These are phyloP conservation scores for Drosophila falleni DNA, from an alignment of 2,888 invertebrate species.

Conservation along the genomic window DNA sequence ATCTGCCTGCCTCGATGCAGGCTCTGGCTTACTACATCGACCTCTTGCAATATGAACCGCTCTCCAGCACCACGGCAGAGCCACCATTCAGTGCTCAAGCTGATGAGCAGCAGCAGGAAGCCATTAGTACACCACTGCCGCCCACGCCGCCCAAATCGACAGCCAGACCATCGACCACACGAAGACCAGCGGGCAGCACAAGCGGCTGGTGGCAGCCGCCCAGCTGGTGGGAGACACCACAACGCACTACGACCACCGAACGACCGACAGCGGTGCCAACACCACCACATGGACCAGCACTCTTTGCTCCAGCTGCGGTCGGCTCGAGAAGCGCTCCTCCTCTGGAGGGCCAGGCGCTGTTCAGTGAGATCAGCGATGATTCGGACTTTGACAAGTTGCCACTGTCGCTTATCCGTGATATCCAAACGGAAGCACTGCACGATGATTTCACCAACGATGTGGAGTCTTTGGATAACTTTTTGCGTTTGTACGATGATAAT, in stretches of 20 bases:
- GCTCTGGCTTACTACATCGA: slow-evolving; percentile 85
- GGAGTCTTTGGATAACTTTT: slow-evolving; percentile 84
- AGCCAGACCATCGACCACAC: slow-evolving; percentile 45
- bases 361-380: slow-evolving; percentile 70
- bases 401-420: slow-evolving; percentile 82
- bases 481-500: slow-evolving; percentile 84
- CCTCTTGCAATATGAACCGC: slow-evolving; percentile 84
- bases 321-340: slow-evolving; percentile 6
- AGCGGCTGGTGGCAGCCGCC: slow-evolving; percentile 80
- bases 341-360: slow-evolving; percentile 75
- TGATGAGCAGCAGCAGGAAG: slow-evolving; percentile 27
- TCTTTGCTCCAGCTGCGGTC: slow-evolving; percentile 73
- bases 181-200: slow-evolving; percentile 34
- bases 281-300: slow-evolving; percentile 75
- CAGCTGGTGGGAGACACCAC: slow-evolving; percentile 73
- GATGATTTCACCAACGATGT: slow-evolving; percentile 82
- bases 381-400: slow-evolving; percentile 82
- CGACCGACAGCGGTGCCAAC: slow-evolving; percentile 71
- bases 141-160: slow-evolving; percentile 13
- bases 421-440: slow-evolving; percentile 80
- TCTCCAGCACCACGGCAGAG: slow-evolving; percentile 83
- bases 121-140: slow-evolving; percentile 33
- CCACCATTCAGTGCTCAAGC: slow-evolving; percentile 82
- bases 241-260: slow-evolving; percentile 68
- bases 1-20: slow-evolving; percentile 85